Conservation (phyloP, 2,888 invertebrate species). For the Cyclophora albipunctata region DNA sequence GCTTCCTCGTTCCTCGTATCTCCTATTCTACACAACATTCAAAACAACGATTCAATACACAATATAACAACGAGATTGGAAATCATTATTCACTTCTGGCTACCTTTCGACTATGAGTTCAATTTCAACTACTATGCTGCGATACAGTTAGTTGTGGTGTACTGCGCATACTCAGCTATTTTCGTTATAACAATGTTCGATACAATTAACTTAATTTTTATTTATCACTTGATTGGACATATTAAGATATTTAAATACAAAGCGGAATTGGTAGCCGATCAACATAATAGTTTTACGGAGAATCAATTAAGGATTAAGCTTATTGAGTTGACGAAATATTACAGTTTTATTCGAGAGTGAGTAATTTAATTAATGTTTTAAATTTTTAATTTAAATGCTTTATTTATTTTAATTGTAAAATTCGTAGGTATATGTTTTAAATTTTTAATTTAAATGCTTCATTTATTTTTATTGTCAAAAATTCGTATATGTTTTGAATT, state of each 20-base stretch:
- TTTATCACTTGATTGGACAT: conserved; percentile 36
- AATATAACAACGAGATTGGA: conserved; percentile 28
- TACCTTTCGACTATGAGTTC: conserved; percentile 36
- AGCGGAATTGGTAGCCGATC: conserved; percentile 15
- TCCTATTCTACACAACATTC: conserved; percentile 15
- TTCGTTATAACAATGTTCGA: conserved; percentile 23
- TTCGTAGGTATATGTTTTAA: no score
- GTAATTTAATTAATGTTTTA: conserved; percentile 3
- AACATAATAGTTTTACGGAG: conserved; percentile 17
- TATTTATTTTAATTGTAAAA: background rate
- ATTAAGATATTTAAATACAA: conserved; percentile 30
- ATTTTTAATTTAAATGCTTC: conserved; percentile 1
- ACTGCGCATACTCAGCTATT: conserved; percentile 9
- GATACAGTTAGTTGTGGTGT: conserved; percentile 23
- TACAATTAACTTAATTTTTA: conserved; percentile 25
- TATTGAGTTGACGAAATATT: conserved; percentile 26
- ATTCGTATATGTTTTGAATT: no score
- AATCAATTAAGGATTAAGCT: conserved; percentile 21
- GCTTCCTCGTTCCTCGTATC: conserved; percentile 9
- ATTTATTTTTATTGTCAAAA: background rate
- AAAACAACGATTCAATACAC: conserved; percentile 19
- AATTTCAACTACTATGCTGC: conserved; percentile 27
- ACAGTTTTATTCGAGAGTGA: conserved; percentile 32
- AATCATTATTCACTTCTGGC: conserved; percentile 31
- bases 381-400: conserved; percentile 1